These are phyloP conservation scores for Brachynemurus nebulosus DNA, from an alignment of 2,888 invertebrate species.

Conservation along the genomic window DNA sequence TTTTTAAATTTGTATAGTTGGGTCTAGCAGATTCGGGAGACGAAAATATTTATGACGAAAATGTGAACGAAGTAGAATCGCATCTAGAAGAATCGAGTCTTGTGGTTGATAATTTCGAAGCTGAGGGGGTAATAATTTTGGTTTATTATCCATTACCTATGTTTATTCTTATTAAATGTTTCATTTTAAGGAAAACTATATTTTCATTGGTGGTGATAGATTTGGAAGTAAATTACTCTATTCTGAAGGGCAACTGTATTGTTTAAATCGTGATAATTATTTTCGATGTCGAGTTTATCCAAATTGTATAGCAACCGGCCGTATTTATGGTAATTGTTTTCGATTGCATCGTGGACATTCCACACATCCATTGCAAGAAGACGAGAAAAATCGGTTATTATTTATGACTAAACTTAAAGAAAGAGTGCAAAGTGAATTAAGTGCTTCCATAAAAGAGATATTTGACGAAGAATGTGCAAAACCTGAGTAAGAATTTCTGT, in stretches of 20 bases:
- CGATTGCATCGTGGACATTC: conserved; percentile 7
- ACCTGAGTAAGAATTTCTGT: conserved; percentile 6
- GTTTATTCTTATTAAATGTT: too few species aligned
- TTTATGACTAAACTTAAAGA: conserved; percentile 5
- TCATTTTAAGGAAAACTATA: conserved; percentile 7
- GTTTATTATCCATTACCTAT: too few species aligned
- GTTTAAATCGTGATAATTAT: conserved; percentile 8
- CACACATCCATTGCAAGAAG: conserved; percentile 3
- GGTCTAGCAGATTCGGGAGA: not conserved
- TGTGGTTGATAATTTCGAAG: too few species aligned
- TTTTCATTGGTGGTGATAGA: conserved; percentile 6
- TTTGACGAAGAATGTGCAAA: conserved; percentile 8
- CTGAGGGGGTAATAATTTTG: too few species aligned
- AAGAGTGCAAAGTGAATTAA: not conserved
- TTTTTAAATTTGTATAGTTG: not conserved
- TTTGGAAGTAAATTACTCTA: conserved; percentile 8
- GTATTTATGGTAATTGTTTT: conserved; percentile 5
- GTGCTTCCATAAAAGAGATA: conserved; percentile 4
- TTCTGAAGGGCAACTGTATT: conserved; percentile 7
- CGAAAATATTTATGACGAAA: conserved; percentile 1
- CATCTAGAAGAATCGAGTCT: too few species aligned
- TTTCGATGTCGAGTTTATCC: conserved; percentile 10
- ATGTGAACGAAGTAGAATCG: too few species aligned
- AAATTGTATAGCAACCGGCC: conserved; percentile 8
- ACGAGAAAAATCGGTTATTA: conserved; percentile 6